phyloP scores from a whole-genome alignment of 2,888 invertebrate genomes.

The Augochlorella aurata region DNA sequence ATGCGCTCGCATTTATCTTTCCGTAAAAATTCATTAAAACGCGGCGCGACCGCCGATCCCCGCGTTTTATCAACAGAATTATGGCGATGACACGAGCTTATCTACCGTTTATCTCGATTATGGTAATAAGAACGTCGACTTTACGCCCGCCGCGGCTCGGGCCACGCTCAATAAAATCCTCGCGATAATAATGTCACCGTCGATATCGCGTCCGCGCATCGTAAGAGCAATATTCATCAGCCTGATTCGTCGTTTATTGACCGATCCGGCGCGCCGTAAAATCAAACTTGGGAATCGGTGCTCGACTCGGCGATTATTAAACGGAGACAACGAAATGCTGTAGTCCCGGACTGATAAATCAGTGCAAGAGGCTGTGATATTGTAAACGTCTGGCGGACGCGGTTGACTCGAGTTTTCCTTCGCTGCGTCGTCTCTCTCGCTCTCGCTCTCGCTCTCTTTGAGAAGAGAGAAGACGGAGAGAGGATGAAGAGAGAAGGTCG shows the following conservation, averaged over 20 bases:
- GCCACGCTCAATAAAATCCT: constrained; percentile 42
- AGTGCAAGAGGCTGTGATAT: not conserved
- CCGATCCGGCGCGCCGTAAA: not conserved
- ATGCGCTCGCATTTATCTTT: constrained; percentile 54
- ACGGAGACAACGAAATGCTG: not conserved
- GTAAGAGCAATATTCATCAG: not conserved
- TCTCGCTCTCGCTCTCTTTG: too few species aligned
- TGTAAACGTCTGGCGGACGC: not conserved
- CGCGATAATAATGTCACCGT: constrained; percentile 51
- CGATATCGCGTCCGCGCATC: constrained; percentile 43
- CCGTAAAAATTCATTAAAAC: constrained; percentile 55
- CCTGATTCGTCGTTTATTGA: not conserved
- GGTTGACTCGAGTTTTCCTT: not conserved
- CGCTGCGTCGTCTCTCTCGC: too few species aligned
- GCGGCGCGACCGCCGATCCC: constrained; percentile 26
- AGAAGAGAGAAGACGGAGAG: not conserved
- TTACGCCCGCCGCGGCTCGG: constrained; percentile 41
- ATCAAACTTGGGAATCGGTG: not conserved
- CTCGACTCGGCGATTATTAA: not conserved
- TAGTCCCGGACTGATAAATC: not conserved
- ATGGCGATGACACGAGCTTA: constrained; percentile 57
- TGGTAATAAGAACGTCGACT: constrained; percentile 60
- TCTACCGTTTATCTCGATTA: constrained; percentile 63
- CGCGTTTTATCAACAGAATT: constrained; percentile 52
- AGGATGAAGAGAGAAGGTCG: constrained; percentile 5